Evolutionary conservation across 37 sponge, comb jelly and placozoan species (phyloP), one percentile per base, ranked within the genome.

Genomic region (Haliclona indistincta): DNA sequence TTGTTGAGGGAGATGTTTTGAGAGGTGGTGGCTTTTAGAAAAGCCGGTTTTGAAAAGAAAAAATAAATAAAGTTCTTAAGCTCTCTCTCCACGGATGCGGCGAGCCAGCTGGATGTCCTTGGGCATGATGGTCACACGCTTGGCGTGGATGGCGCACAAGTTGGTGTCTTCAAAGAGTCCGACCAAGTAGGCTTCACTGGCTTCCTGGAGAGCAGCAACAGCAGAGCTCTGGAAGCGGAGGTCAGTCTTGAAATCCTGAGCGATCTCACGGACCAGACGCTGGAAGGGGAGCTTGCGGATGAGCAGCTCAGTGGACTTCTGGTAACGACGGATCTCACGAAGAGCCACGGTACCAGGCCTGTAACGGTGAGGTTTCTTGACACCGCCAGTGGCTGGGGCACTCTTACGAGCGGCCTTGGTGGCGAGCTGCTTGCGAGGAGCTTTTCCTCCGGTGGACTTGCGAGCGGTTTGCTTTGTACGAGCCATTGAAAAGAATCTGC

Each of bases 61-160:
- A 38, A 3, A 15, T 4, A 1, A 84, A 65, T 3, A 35, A 68
- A 54, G 8, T 22, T 35, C 53, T 65, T 88, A 88, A 25, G 89
- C 89, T 54, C 89, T 76, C 74, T 88, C 89, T 11, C 91, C 91
- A 32, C 92, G 76, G 71, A 91, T 86, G 26, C 92, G 77, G 36
- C 87, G 71, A 54, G 92, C 92, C 38, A 91, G 79, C 56, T 91
- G 92, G 80, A 91, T 91, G 77, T 91, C 91, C 77, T 85, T 86
- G 43, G 91, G 91, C 91, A 90, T 90, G 75, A 90, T 90, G 74
- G 91, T 90, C 35, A 91, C 92, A 10, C 92, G 39, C 83, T 91
- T 91, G 56, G 92, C 91, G 63, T 90, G 91, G 73, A 90, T 90
- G 44, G 91, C 91, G 60, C 91, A 90, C 71, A 90, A 69, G 73